phyloP scores from a whole-genome alignment of 2,888 invertebrate genomes.

The Ichneumon xanthorius region DNA sequence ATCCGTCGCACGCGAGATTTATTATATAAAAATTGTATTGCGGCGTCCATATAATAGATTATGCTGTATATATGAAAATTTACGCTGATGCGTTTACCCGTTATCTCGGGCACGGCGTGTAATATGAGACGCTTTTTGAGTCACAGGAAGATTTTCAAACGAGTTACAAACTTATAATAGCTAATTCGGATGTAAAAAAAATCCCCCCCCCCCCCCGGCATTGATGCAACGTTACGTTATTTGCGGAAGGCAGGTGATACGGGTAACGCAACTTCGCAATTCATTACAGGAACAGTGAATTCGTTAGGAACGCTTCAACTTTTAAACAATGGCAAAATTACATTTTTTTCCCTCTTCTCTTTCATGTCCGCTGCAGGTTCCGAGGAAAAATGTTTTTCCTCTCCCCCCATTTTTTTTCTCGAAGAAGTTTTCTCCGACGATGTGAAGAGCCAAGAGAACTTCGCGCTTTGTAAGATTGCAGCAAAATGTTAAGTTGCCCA shows the following conservation, averaged over 20 bases:
- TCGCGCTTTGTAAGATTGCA: not conserved
- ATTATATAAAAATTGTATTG: not conserved
- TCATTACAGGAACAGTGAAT: not conserved
- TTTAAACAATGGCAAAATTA: conserved; percentile 25
- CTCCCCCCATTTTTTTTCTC: not conserved
- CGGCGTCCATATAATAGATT: not conserved
- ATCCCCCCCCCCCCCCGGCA: too few relatives aligned
- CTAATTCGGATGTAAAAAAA: not conserved
- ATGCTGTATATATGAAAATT: not conserved
- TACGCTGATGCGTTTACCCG: not conserved
- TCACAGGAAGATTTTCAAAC: not conserved
- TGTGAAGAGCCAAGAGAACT: not conserved
- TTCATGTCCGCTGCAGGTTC: not conserved
- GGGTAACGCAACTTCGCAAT: not conserved
- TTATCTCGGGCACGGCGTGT: not conserved
- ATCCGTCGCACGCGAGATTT: not conserved
- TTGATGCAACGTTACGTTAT: conserved; percentile 7
- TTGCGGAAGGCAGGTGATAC: not conserved
- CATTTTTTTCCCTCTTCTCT: not conserved
- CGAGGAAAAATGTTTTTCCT: not conserved
- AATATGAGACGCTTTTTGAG: not conserved
- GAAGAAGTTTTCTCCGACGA: not conserved
- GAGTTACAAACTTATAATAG: not conserved
- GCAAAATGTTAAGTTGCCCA: not conserved
- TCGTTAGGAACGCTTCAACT: conserved; percentile 22